Evolutionary conservation across 2,797 vertebrate genomes (phyloP).

Genomic region (Neostethus bicornis): DNA sequence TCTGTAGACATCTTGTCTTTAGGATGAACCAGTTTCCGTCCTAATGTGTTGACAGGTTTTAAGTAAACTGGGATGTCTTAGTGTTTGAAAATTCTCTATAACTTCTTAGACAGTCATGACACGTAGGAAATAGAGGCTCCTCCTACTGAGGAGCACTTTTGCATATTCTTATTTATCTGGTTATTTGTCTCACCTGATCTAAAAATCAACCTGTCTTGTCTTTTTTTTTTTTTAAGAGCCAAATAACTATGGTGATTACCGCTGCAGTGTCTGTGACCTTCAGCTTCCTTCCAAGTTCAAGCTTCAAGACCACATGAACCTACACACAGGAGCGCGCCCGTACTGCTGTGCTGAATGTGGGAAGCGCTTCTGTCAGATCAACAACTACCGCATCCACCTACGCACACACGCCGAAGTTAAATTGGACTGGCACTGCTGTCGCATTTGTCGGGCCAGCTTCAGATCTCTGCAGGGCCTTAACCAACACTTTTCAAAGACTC

Average conservation of each 20-base stretch:
- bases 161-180: neutral
- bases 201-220: neutral
- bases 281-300: constrained; percentile 71
- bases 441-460: constrained; percentile 69
- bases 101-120: too few species aligned
- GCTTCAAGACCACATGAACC: constrained; percentile 80
- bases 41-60: too few species aligned
- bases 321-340: constrained; percentile 78
- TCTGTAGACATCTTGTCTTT: too few species aligned
- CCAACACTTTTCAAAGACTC: constrained; percentile 67
- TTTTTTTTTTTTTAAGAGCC: constrained; percentile 29
- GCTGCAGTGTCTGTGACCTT: constrained; percentile 73
- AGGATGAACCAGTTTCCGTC: too few species aligned
- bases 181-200: neutral
- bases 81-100: too few species aligned
- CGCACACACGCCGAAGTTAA: constrained; percentile 70
- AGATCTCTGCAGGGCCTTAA: constrained; percentile 44
- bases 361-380: constrained; percentile 81
- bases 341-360: constrained; percentile 81
- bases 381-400: constrained; percentile 79
- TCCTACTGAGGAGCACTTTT: too few species aligned
- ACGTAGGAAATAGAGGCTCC: too few species aligned
- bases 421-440: constrained; percentile 52
- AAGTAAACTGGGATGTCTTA: too few species aligned
- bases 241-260: constrained; percentile 41